These are phyloP conservation scores for Acronicta psi DNA, from an alignment of 2,888 invertebrate species.

Conservation along the genomic window DNA sequence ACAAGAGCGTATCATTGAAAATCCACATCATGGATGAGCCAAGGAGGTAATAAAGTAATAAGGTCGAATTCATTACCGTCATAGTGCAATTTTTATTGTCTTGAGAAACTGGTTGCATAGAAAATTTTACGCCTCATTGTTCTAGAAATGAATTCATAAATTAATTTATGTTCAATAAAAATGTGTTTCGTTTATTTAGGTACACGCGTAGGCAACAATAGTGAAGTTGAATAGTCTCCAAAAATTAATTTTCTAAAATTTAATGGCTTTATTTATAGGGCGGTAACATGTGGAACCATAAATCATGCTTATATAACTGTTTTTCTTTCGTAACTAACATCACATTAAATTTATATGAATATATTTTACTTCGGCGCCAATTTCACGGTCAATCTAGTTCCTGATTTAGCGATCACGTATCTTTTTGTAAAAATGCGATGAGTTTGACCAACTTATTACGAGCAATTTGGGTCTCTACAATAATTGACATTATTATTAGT, in stretches of 20 bases:
- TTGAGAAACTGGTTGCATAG: constrained; percentile 7
- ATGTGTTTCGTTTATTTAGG: constrained; percentile 4
- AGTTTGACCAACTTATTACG: neutral
- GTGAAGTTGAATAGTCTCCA: neutral
- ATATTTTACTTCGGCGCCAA: neutral
- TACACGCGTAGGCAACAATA: neutral
- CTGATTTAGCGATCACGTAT: constrained; percentile 7
- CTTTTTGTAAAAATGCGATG: constrained; percentile 5
- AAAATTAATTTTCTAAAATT: constrained; percentile 4
- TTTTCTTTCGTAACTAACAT: neutral
- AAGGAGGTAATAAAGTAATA: constrained; percentile 78
- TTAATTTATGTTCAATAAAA: constrained; percentile 14
- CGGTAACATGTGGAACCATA: constrained; percentile 5
- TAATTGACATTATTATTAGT: constrained; percentile 1
- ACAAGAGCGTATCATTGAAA: constrained; percentile 95
- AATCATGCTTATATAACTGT: neutral
- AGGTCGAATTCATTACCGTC: constrained; percentile 10
- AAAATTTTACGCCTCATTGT: constrained; percentile 7
- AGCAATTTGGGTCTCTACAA: constrained; percentile 4
- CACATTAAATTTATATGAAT: neutral
- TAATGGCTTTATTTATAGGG: constrained; percentile 5
- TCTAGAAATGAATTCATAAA: constrained; percentile 5
- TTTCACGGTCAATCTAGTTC: constrained; percentile 5
- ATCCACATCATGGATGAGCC: constrained; percentile 91
- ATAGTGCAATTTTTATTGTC: constrained; percentile 9